Evolutionary conservation across 2,888 invertebrate genomes (phyloP), one percentile per base, ranked within the genome.

Genomic region (Ashinkailepas kermadecensis): DNA sequence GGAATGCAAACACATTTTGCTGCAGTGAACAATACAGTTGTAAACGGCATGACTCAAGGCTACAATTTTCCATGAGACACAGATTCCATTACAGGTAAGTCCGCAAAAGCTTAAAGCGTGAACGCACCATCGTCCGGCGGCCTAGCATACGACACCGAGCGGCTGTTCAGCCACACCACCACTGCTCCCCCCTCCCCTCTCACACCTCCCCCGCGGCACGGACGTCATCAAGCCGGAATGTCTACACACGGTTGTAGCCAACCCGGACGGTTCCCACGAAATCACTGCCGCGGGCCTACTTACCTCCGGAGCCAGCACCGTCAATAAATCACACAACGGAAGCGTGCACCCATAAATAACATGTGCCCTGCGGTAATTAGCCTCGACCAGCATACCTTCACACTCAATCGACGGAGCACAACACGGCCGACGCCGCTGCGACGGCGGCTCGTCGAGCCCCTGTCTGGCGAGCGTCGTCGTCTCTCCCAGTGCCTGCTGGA

Each of bases 301-400:
- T 39, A 23, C 18, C 62, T 0, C 62, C 18, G 39, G 70, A 70
- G 70, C 39, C 70, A 15, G 39, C 39, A 6, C 15, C 21, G 64
- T 12, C 74, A 54, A 74, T 74, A 74, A 74, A 74, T 74, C 54
- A 74, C 74, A 74, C 74, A 74, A 74, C 74, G 74, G 74, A 74
- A 74, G 74, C 74, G 74, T 74, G 74, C 74, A 74, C 13, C 74
- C 74, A 74, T 74, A 74, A 74, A 74, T 74, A 74, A 74, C 74
- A 56, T 54, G 74, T 56, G 56, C 74, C 23, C 56, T 1, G 39
- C 56, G 70, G 56, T 74, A 74, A 74, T 74, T 74, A 56, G 74
- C 56, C 74, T 21, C 21, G 18, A 56, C 70, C 74, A 56, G 56
- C 74, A 74, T 74, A 74, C 74, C 74, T 74, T 74, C 56, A 74